These are phyloP conservation scores for Keiferia lycopersicella DNA, from an alignment of 2,888 invertebrate genomes.

Conservation along the genomic window DNA sequence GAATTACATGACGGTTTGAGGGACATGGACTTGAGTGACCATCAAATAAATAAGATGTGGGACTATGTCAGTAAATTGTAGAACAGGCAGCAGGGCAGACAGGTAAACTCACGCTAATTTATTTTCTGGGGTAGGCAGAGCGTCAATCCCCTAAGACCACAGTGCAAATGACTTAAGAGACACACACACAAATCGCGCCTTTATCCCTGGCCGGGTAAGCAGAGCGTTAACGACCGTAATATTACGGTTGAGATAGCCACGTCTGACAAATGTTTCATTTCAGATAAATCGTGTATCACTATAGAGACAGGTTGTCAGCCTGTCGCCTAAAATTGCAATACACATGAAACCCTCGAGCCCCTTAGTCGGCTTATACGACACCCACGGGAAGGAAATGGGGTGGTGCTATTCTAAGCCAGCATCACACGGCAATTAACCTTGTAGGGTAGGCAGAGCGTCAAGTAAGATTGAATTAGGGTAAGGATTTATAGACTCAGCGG, in stretches of 20 bases:
- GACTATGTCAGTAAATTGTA: constrained; percentile 77
- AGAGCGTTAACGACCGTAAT: constrained; percentile 62
- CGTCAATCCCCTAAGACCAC: constrained; percentile 60
- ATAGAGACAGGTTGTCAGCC: too few species aligned
- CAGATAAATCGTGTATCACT: too few species aligned
- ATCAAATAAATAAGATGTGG: constrained; percentile 79
- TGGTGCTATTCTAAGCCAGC: too few species aligned
- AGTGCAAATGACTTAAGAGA: constrained; percentile 74
- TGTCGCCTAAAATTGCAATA: too few species aligned
- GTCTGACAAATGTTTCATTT: too few species aligned
- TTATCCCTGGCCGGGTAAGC: too few species aligned
- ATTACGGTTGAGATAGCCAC: too few species aligned
- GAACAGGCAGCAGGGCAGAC: constrained; percentile 72
- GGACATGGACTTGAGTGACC: constrained; percentile 72
- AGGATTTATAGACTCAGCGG: constrained; percentile 73
- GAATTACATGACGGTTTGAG: constrained; percentile 74
- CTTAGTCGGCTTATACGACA: too few species aligned
- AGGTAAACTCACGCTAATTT: constrained; percentile 43
- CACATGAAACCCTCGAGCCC: too few species aligned
- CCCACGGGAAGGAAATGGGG: too few species aligned
- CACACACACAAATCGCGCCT: constrained; percentile 51
- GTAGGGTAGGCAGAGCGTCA: too few species aligned
- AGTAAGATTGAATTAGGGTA: constrained; percentile 75
- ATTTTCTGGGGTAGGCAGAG: too few species aligned
- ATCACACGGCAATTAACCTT: neutral